A percentile compares a stretch with the other conserved stretches of the same genome.
These are phyloP conservation scores for Saguinus midas DNA, from an alignment of 2,113 vertebrate species.

Conservation along the genomic window DNA sequence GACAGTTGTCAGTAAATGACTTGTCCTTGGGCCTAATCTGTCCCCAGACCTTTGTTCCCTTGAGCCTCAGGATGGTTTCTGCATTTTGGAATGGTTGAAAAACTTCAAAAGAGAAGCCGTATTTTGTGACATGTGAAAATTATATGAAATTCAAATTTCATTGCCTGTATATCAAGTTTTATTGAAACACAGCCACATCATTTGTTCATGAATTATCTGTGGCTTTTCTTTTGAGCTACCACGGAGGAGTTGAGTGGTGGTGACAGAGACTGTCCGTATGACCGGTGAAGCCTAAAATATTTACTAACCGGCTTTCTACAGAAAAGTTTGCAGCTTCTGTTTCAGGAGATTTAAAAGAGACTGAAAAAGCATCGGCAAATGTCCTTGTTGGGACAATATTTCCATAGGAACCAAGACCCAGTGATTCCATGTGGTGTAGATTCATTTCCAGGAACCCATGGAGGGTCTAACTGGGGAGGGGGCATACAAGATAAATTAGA, in stretches of 20 bases:
- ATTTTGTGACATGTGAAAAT: neutral
- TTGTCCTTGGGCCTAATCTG: neutral
- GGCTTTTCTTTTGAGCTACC: neutral
- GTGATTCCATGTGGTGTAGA: neutral
- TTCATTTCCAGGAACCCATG: neutral
- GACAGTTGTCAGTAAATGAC: neutral
- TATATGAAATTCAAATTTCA: neutral
- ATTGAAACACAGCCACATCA: neutral
- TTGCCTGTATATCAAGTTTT: neutral
- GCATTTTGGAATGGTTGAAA: neutral
- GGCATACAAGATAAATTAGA: neutral
- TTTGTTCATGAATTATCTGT: constrained; percentile 40
- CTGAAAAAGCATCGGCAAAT: neutral
- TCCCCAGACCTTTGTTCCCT: neutral
- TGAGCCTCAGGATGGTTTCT: neutral
- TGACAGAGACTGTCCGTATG: neutral
- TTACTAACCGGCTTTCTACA: constrained; percentile 6
- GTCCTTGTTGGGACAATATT: constrained; percentile 38
- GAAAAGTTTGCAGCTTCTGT: neutral
- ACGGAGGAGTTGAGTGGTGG: neutral
- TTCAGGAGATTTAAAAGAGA: constrained; percentile 25
- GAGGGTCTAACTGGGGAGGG: neutral
- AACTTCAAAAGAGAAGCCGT: neutral
- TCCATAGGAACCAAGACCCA: constrained; percentile 22
- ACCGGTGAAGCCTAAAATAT: constrained; percentile 42